Evolutionary conservation across 2,797 vertebrate species (phyloP), one percentile per base, ranked within the genome.

Genomic region (Peromyscus nudipes): DNA sequence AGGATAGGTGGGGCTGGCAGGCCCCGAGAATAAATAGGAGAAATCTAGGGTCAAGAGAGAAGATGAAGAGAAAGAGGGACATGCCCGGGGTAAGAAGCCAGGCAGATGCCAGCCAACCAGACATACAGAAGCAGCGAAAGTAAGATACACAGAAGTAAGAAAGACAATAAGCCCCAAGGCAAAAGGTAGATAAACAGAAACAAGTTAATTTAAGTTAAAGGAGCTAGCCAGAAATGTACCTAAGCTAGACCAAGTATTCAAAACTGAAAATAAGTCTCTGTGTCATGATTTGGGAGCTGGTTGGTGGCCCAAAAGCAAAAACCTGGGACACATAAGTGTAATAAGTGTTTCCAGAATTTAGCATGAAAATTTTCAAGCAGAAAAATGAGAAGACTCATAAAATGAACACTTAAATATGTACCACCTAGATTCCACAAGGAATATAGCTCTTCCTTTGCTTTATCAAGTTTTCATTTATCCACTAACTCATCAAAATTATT

Each of bases 261-360:
- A 69, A 69, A 69, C 16, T 69, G 19, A 69, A 34, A 69, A n/a
- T 69, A 69, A 69, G 14, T 69, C 34, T 69, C 16, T 8, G 34
- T 69, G 34, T n/a, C 67, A n/a, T 69, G 67, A 69, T 69, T 69
- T 69, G 34, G 67, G 34, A n/a, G 16, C 67, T 69, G 6, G 34
- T 69, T 69, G 14, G 14, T 69, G 67, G 16, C 34, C 16, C 34
- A 69, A n/a, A 69, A 34, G 34, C 17, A 69, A 69, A n/a, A n/a
- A 5, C 16, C 65, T n/a, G 6, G 16, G 21, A 62, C 60, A 62
- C 23, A 62, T 19, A 69, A 0, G 7, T 69, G 16, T 86, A 89
- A 29, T 31, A 82, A 77, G 25, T 25, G 52, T 93, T 96, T 91
- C 57, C 23, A 83, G 69, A 92, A 29, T 64, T 89, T 88, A 89